Evolutionary conservation across 2,888 invertebrate species (phyloP).

Genomic region (Drosophila buzzatii): DNA sequence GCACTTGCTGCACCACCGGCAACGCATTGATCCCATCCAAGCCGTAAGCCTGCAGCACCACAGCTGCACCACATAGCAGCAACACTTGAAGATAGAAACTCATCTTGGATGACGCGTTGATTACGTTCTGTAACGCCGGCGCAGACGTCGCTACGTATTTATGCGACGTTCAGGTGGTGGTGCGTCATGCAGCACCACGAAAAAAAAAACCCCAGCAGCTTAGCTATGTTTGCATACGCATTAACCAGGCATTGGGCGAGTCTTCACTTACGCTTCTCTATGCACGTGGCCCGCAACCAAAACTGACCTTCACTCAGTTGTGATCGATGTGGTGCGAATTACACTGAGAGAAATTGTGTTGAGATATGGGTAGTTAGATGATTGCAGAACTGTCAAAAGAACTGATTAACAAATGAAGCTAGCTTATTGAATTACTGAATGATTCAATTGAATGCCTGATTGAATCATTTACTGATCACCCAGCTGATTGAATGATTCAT

Average conservation of each 20-base stretch:
- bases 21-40: slow-evolving; percentile 56
- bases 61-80: slow-evolving; percentile 29
- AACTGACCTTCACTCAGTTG: slow-evolving; percentile 56
- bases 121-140: slow-evolving; percentile 42
- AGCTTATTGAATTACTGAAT: too few species aligned
- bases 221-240: slow-evolving; percentile 44
- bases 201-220: slow-evolving; percentile 28
- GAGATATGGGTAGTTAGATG: not conserved
- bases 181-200: slow-evolving; percentile 36
- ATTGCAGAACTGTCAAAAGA: too few species aligned
- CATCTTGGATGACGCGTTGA: slow-evolving; percentile 41
- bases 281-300: slow-evolving; percentile 38
- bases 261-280: slow-evolving; percentile 22
- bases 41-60: slow-evolving; percentile 21
- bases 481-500: too few species aligned
- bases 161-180: slow-evolving; percentile 31
- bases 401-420: too few species aligned
- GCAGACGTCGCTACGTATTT: slow-evolving; percentile 36
- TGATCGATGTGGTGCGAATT: slow-evolving; percentile 53
- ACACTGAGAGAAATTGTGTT: slow-evolving; percentile 26
- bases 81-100: slow-evolving; percentile 34
- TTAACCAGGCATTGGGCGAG: slow-evolving; percentile 30
- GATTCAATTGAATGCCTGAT: too few species aligned
- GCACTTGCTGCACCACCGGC: slow-evolving; percentile 69
- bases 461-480: too few species aligned